These are phyloP conservation scores for Prietella phreatophila DNA, from an alignment of 2,113 vertebrate species.

Conservation along the genomic window DNA sequence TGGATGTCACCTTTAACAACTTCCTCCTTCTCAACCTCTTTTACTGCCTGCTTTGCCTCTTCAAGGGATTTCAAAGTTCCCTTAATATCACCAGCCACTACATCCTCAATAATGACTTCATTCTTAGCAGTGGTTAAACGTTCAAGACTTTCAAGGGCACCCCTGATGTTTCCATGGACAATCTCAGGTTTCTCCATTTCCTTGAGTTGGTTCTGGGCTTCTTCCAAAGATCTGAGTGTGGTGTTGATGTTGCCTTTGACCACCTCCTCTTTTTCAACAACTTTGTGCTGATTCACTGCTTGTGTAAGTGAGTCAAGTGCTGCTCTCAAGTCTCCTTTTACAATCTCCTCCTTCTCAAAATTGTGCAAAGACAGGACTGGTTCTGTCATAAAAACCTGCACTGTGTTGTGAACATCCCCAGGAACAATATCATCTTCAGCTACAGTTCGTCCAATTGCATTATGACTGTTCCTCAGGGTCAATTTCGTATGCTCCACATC, in stretches of 20 bases:
- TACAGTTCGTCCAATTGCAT: constrained; percentile 77
- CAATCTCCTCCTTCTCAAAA: constrained; percentile 74
- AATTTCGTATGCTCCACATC: constrained; percentile 82
- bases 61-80: constrained; percentile 79
- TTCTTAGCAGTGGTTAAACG: constrained; percentile 73
- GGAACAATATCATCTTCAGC: constrained; percentile 82
- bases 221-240: constrained; percentile 79
- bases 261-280: constrained; percentile 80
- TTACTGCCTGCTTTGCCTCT: constrained; percentile 75
- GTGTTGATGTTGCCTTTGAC: constrained; percentile 76
- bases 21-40: constrained; percentile 74
- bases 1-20: constrained; percentile 72
- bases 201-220: constrained; percentile 75
- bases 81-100: constrained; percentile 80
- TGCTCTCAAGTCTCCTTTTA: constrained; percentile 81
- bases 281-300: constrained; percentile 75
- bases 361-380: constrained; percentile 68
- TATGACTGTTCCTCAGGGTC: constrained; percentile 73
- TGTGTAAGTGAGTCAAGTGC: constrained; percentile 80
- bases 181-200: constrained; percentile 77
- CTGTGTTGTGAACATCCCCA: constrained; percentile 79
- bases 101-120: constrained; percentile 76
- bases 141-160: constrained; percentile 80
- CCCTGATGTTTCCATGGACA: constrained; percentile 76
- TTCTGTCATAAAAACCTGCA: constrained; percentile 82